A percentile compares a stretch with the other conserved stretches of the same genome.
Conservation (phyloP, 2,888 invertebrate genomes). For the Idaea aversata region DNA sequence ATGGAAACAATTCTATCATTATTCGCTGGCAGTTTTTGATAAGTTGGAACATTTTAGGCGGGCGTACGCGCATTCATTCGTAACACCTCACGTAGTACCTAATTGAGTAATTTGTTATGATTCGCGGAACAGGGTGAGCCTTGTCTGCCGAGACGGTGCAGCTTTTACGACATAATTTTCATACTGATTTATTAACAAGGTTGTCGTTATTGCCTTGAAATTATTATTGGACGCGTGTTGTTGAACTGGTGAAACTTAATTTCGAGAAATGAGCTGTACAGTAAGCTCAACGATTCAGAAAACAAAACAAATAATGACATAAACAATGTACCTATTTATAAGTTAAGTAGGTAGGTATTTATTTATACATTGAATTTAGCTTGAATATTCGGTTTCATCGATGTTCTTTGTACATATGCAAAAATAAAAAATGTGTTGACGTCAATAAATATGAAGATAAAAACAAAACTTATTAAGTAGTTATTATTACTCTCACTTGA, state of each 20-base stretch:
- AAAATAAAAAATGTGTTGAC: not conserved
- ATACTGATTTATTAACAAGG: slow-evolving; percentile 8
- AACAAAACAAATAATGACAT: too few species aligned
- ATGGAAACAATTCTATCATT: not conserved
- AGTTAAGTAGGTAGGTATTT: too few species aligned
- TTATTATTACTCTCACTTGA: not conserved
- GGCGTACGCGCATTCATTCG: slow-evolving; percentile 18
- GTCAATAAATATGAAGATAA: not conserved
- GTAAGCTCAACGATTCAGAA: not conserved
- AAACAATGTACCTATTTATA: too few species aligned
- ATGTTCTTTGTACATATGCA: not conserved
- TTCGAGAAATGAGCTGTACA: not conserved
- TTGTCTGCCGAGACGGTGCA: slow-evolving; percentile 28
- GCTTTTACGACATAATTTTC: slow-evolving; percentile 16
- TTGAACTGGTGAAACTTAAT: not conserved
- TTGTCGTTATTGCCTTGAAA: not conserved
- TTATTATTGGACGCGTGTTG: not conserved
- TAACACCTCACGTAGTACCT: slow-evolving; percentile 19
- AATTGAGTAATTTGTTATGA: slow-evolving; percentile 33
- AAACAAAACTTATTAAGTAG: not conserved
- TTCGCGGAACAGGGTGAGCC: slow-evolving; percentile 39
- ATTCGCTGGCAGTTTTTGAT: slow-evolving; percentile 6
- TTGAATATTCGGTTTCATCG: not conserved
- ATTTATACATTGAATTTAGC: not conserved
- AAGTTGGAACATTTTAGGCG: slow-evolving; percentile 8